Conservation (phyloP, 53 echinoderm and acorn worm species). For the Arbacia lixula region DNA sequence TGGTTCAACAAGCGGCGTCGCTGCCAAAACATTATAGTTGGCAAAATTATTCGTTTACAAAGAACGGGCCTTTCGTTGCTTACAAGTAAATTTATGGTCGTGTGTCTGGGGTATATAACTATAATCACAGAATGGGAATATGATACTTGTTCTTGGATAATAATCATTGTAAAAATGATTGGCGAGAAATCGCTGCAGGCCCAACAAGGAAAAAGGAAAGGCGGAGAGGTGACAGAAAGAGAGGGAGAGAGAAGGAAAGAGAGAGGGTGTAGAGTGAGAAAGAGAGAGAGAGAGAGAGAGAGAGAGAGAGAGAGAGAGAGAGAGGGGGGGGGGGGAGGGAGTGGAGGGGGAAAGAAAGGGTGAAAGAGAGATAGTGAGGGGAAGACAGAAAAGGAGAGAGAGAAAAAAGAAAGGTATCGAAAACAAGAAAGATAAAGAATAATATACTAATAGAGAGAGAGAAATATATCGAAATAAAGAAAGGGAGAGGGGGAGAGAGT, state of each 20-base stretch:
- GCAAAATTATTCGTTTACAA: too few relatives aligned
- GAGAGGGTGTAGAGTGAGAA: constrained; percentile 1
- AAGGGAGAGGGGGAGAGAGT: constrained; percentile 18
- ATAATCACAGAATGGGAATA: constrained; percentile 8
- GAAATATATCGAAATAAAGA: too few relatives aligned
- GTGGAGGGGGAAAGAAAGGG: neutral
- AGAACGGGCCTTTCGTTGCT: too few relatives aligned
- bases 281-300: neutral
- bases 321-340: neutral
- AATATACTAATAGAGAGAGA: too few relatives aligned
- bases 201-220: neutral
- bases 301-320: neutral
- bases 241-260: constrained; percentile 25
- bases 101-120: neutral
- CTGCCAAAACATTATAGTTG: too few relatives aligned
- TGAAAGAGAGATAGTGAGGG: neutral
- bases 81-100: constrained; percentile 7
- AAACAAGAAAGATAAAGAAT: too few relatives aligned
- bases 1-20: too few relatives aligned
- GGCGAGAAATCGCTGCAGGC: constrained; percentile 19
- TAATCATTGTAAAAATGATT: constrained; percentile 24
- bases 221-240: neutral
- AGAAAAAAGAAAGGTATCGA: too few relatives aligned
- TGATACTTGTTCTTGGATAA: constrained; percentile 42
- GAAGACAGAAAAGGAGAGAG: neutral